Evolutionary conservation across 2,797 vertebrate genomes (phyloP), one percentile per base, ranked within the genome.

Genomic region (Lophius americanus): DNA sequence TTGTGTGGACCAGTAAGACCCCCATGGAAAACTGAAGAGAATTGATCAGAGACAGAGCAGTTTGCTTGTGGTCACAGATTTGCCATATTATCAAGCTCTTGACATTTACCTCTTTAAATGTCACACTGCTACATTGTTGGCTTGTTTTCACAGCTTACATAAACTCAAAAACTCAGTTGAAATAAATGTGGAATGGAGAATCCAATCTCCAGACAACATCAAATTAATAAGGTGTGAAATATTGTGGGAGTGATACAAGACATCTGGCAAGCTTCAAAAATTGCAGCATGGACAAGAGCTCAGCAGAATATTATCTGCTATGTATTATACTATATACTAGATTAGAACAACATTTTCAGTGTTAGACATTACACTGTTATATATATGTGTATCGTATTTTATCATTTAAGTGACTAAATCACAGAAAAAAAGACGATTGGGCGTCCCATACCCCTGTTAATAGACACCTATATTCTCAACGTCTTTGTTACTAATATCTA

Each of bases 101-200:
- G 7, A 73, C 44, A 79, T 70, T 82, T 49, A 13, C 13, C 44
- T 58, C 44, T 68, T 70, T 12, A 75, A 77, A 78, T 82, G 53
- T 75, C 55, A 53, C 41, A 52, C 10, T 60, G 9, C 50, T 36
- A 43, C 32, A 65, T 8, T 23, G 38, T n/a, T 69, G 23, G 73
- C 35, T 38, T 7, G 36, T 54, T 67, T 55, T 60, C 11, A 50
- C 46, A 50, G 57, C 50, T 65, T 39, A 67, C 44, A 70, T 38
- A 63, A 72, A 74, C 43, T 43, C n/a, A 53, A 42, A 5, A 77
- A 60, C 11, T 41, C 11, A 37, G 38, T 37, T 50, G 6, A 42
- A 51, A 64, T 49, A 60, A 47, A 42, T 36, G 57, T 48, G 36
- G 13, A 23, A 32, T 35, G 52, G 47, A 51, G 12, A 55, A 64